Conservation (phyloP, 2,113 vertebrate genomes). For the Nothocercus nigrocapillus region DNA sequence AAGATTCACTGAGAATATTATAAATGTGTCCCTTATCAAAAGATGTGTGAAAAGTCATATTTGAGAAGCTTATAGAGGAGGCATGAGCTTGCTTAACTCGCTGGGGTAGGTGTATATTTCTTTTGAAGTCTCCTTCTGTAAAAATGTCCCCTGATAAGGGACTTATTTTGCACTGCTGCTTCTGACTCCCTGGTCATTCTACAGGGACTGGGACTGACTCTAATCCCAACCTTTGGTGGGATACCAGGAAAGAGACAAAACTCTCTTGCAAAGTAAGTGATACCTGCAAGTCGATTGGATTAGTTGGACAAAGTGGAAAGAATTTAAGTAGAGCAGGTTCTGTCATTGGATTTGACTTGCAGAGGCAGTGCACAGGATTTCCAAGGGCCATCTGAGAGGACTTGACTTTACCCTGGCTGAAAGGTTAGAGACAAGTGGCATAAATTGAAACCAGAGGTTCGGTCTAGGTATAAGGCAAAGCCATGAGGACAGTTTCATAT, state of each 20-base stretch:
- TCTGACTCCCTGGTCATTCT: background rate
- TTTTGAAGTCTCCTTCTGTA: background rate
- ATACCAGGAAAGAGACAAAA: background rate
- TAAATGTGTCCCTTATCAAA: background rate
- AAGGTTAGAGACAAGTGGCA: background rate
- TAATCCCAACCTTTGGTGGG: background rate
- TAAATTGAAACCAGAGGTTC: background rate
- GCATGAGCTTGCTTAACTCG: background rate
- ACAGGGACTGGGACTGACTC: background rate
- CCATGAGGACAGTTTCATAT: background rate
- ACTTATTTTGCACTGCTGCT: background rate
- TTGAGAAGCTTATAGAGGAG: background rate
- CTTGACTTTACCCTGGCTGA: background rate
- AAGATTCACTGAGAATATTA: background rate
- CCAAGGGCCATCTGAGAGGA: background rate
- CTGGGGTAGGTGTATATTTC: background rate
- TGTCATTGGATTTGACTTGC: background rate
- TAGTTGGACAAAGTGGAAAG: background rate
- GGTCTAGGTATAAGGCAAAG: background rate
- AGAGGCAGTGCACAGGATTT: background rate
- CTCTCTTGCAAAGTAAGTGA: background rate
- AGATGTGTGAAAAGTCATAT: background rate
- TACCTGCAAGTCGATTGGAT: fast-evolving
- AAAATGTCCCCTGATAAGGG: background rate
- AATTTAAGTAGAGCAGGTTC: background rate